A percentile compares a stretch with the other conserved stretches of the same genome.
Conservation (phyloP, 2,113 vertebrate species). For the Lethenteron reissneri region DNA sequence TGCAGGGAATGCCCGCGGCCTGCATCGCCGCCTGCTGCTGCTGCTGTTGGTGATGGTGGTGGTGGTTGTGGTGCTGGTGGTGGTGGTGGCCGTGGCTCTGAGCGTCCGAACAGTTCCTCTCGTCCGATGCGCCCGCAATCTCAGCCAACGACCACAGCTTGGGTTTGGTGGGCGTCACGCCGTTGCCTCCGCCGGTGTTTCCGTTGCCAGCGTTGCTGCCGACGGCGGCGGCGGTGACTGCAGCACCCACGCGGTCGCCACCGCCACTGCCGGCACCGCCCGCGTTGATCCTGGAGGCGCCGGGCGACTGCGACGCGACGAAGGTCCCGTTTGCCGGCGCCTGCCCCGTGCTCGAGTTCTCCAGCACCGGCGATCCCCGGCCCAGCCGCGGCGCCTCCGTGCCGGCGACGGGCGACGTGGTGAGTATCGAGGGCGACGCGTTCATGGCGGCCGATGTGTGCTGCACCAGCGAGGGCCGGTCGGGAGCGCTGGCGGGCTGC, state of each 20-base stretch:
- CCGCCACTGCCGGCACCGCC: slow-evolving; percentile 9
- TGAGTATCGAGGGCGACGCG: background rate
- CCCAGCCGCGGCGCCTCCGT: background rate
- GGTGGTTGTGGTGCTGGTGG: background rate
- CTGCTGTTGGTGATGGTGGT: background rate
- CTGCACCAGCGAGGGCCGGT: too few species aligned
- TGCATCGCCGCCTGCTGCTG: background rate
- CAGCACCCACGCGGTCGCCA: slow-evolving; percentile 13
- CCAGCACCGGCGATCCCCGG: background rate
- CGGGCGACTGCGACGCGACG: too few species aligned
- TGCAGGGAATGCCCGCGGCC: background rate
- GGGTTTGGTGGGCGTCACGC: slow-evolving; percentile 46
- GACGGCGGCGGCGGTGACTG: slow-evolving; percentile 15
- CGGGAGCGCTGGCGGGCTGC: too few species aligned
- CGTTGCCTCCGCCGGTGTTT: too few species aligned
- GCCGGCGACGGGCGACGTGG: slow-evolving; percentile 5
- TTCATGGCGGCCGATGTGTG: too few species aligned
- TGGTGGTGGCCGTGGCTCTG: background rate
- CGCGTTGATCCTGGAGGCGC: background rate
- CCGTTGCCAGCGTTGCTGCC: slow-evolving; percentile 20
- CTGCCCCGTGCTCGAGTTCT: slow-evolving; percentile 4
- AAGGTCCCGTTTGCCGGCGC: background rate
- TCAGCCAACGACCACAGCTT: slow-evolving; percentile 90
- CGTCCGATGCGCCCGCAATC: slow-evolving; percentile 84
- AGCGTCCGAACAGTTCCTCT: slow-evolving; percentile 27